Conservation (phyloP, 2,113 vertebrate species). For the Tupaia tana region DNA sequence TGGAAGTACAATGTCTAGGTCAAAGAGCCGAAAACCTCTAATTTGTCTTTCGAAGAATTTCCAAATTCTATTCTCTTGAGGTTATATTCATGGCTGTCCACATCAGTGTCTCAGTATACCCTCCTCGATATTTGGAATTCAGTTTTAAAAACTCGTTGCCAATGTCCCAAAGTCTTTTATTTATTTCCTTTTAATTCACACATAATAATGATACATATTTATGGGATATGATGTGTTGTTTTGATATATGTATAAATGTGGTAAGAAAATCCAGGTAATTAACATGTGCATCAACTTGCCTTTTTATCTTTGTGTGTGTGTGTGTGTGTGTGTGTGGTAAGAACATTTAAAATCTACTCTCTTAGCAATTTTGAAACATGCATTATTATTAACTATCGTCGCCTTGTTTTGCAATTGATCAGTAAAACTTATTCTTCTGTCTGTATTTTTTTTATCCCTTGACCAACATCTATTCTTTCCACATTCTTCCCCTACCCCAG, state of each 20-base stretch:
- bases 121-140: background rate
- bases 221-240: background rate
- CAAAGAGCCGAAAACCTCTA: background rate
- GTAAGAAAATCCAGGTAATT: background rate
- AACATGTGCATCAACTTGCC: background rate
- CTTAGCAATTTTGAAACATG: background rate
- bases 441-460: background rate
- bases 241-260: background rate
- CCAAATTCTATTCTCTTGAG: background rate
- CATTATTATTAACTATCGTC: background rate
- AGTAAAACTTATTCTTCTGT: background rate
- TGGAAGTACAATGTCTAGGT: background rate
- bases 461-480: background rate
- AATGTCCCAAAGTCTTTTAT: background rate
- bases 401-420: background rate
- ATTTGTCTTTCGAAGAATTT: conserved; percentile 9
- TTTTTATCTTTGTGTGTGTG: background rate
- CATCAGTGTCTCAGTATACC: background rate
- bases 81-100: background rate
- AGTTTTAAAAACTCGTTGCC: background rate
- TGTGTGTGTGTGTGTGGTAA: background rate
- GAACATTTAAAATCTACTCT: background rate
- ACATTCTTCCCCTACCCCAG: background rate
- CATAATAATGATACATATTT: background rate
- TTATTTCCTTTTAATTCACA: background rate